Evolutionary conservation across 2,888 invertebrate species (phyloP), one percentile per base, ranked within the genome.

Genomic region (Agrochola lychnidis): DNA sequence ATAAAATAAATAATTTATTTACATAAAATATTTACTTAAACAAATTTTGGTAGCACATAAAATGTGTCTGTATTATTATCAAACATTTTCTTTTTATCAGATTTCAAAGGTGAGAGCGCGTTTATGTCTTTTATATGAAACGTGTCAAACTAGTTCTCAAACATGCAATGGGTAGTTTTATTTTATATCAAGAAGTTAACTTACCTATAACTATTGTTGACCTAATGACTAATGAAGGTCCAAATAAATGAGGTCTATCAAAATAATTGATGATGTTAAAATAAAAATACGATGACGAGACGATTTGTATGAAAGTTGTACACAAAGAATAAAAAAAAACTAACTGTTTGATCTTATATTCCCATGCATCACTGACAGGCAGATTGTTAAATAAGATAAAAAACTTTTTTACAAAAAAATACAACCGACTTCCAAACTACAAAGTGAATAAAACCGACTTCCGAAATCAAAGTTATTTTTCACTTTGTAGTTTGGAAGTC

Each of bases 61-160:
- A 70, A 67, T 48, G 1, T 53, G 14, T n/a, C 42, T 61, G 22
- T 42, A 59, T 71, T 70, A 70, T 64, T 64, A 70, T 22, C 22
- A 42, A 66, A 66, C 22, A 36, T 51, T 62, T 59, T 25, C 14
- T 61, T 66, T 30, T 70, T 59, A 68, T 66, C 59, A n/a, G 40
- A 67, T 53, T 12, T 30, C 12, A 63, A 66, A 72, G 30, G 53
- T 56, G 71, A 78, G 69, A 69, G 85, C 90, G 91, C 94, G 94
- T 94, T 94, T 91, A 94, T 92, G 93, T 94, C 94, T 94, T 94
- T 94, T 93, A 87, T 92, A 94, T 90, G 88, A 90, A 87, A 87
- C 89, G 87, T 84, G 74, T 75, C 83, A 78, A 88, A 89, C 81
- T 67, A 71, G 78, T 89, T 91, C 89, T 81, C 89, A 88, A 82